phyloP scores from a whole-genome alignment of 2,888 invertebrate genomes.

The Eugnorisma glareosa region DNA sequence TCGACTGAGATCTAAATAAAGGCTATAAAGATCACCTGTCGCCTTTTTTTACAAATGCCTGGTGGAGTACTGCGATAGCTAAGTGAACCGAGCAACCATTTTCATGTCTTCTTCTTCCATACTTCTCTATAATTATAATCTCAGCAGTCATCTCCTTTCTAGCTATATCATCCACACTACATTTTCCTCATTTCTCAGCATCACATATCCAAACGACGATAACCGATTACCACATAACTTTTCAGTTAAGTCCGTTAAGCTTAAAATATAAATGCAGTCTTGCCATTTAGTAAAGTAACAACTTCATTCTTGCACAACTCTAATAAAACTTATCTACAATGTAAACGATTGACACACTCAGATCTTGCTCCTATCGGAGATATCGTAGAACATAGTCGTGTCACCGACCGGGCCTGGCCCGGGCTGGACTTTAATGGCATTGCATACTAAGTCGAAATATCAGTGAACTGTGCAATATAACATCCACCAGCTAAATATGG shows the following conservation, averaged over 20 bases:
- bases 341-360: constrained; percentile 50
- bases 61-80: not conserved
- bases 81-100: constrained; percentile 21
- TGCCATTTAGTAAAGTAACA: constrained; percentile 35
- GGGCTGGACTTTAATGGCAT: not conserved
- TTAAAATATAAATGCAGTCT: constrained; percentile 30
- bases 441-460: not conserved
- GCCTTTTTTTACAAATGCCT: constrained; percentile 23
- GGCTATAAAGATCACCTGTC: not conserved
- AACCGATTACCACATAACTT: not conserved
- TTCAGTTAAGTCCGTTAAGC: constrained; percentile 5
- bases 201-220: not conserved
- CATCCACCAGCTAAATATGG: not conserved
- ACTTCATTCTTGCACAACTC: constrained; percentile 51
- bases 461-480: not conserved
- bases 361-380: constrained; percentile 12
- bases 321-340: constrained; percentile 43
- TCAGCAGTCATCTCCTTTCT: too few relatives aligned
- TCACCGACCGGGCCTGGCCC: constrained; percentile 2
- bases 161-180: too few relatives aligned
- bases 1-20: not conserved
- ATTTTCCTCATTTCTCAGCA: not conserved
- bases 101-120: not conserved
- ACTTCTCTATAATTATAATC: too few relatives aligned
- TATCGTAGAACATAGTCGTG: constrained; percentile 2